phyloP scores from a whole-genome alignment of 2,797 vertebrate species.

The Cynopterus sphinx region DNA sequence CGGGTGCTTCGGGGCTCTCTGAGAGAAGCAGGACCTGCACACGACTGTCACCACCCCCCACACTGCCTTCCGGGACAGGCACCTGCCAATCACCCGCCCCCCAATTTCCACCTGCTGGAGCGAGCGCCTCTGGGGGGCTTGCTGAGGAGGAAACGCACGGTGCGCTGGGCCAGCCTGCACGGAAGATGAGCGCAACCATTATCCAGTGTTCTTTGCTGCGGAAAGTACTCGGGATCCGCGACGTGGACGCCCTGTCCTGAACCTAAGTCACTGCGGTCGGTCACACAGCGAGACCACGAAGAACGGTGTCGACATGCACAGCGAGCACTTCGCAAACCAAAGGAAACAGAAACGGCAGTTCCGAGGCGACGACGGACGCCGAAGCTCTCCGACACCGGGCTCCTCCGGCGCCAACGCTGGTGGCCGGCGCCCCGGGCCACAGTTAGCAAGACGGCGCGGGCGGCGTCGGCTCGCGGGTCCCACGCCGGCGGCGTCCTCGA shows the following conservation, averaged over 20 bases:
- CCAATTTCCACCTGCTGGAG: slow-evolving; percentile 53
- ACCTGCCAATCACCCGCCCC: slow-evolving; percentile 33
- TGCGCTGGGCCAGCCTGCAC: slow-evolving; percentile 71
- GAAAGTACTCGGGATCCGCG: slow-evolving; percentile 71
- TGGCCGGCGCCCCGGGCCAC: slow-evolving; percentile 42
- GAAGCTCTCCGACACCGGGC: slow-evolving; percentile 73
- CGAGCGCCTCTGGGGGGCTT: slow-evolving; percentile 70
- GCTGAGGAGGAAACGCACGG: slow-evolving; percentile 54
- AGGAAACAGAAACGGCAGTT: slow-evolving; percentile 70
- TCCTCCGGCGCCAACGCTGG: slow-evolving; percentile 60
- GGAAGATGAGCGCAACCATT: slow-evolving; percentile 96
- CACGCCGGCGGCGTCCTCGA: slow-evolving; percentile 22
- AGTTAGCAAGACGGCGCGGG: slow-evolving; percentile 60
- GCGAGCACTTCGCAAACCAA: slow-evolving; percentile 75
- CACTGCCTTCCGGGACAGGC: slow-evolving; percentile 55
- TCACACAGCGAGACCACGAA: slow-evolving; percentile 75
- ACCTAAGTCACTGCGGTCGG: slow-evolving; percentile 76
- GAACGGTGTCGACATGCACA: slow-evolving; percentile 82
- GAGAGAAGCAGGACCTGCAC: slow-evolving; percentile 73
- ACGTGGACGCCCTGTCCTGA: slow-evolving; percentile 73
- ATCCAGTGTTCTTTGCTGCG: slow-evolving; percentile 89
- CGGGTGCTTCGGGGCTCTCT: slow-evolving; percentile 48
- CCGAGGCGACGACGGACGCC: slow-evolving; percentile 75
- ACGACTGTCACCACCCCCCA: slow-evolving; percentile 37
- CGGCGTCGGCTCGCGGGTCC: slow-evolving; percentile 44